Evolutionary conservation across 2,113 vertebrate species (phyloP), one percentile per base, ranked within the genome.

Genomic region (Ondatra zibethicus): DNA sequence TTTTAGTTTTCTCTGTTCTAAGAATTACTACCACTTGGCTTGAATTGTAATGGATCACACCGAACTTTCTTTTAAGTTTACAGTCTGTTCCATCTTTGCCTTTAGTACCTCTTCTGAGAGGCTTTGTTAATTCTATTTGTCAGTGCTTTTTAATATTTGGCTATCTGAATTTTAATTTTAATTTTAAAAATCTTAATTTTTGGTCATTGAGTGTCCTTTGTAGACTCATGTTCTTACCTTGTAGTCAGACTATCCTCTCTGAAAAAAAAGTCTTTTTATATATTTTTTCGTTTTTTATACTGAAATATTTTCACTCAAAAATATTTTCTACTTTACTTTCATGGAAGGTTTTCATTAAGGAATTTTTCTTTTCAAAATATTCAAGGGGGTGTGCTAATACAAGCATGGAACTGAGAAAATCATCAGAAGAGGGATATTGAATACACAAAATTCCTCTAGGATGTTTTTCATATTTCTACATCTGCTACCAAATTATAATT

Each of bases 221-320:
- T 66, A 65, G 42, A 50, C 1, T 91, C 10, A 19, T 73, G 13
- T 78, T 78, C n/a, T 88, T 86, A 11, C 78, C 61, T 89, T 47
- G 45, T 77, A 72, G 12, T 4, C 0, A 52, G 27, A 93, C 31
- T 82, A 21, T 39, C 61, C 29, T 82, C 45, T 73, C 21, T 80
- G 23, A 89, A 89, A 8, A 52, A 89, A 81, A 21, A 73, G 10
- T 21, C 0, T 89, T 84, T 66, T 63, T n/a, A 66, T 25, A 88
- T 47, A 58, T 73, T 42, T 45, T 36, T 89, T 85, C 52, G 12
- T 55, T 90, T 76, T 33, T 16, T 92, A 13, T 5, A 77, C 7
- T 81, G 45, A 92, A 68, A 70, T 52, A 21, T 58, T 90, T 88
- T 89, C 2, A 96, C 72, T 80, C 25, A 45, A 39, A 77, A 92